These are phyloP conservation scores for Sylvia atricapilla DNA, from an alignment of 2,113 vertebrate species.

Conservation along the genomic window DNA sequence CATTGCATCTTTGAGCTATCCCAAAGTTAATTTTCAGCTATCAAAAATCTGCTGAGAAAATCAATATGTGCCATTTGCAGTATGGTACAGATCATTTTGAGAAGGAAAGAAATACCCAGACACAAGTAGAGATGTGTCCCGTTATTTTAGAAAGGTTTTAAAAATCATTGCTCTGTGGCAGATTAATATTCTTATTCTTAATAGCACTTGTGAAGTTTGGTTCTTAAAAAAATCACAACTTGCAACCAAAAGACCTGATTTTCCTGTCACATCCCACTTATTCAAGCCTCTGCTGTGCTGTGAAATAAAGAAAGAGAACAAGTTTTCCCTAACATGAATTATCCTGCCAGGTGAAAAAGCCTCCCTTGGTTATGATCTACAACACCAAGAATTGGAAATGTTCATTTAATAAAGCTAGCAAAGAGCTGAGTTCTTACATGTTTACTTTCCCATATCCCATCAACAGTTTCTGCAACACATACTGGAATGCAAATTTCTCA, in stretches of 20 bases:
- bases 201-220: neutral
- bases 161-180: neutral
- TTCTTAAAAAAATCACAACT: neutral
- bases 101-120: neutral
- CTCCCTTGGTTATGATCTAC: neutral
- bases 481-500: neutral
- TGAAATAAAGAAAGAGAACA: neutral
- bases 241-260: neutral
- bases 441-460: neutral
- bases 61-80: neutral
- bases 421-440: neutral
- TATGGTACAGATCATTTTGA: neutral
- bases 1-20: neutral
- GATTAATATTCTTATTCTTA: neutral
- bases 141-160: slow-evolving; percentile 26
- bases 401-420: neutral
- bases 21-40: neutral
- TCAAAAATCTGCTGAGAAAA: slow-evolving; percentile 7
- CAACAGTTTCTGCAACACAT: neutral
- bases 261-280: neutral
- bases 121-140: neutral
- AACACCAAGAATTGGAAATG: neutral
- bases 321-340: neutral
- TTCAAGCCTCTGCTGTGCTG: neutral
- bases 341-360: neutral